Evolutionary conservation across 2,113 vertebrate genomes (phyloP).

Genomic region (Phylloscopus trochiloides): DNA sequence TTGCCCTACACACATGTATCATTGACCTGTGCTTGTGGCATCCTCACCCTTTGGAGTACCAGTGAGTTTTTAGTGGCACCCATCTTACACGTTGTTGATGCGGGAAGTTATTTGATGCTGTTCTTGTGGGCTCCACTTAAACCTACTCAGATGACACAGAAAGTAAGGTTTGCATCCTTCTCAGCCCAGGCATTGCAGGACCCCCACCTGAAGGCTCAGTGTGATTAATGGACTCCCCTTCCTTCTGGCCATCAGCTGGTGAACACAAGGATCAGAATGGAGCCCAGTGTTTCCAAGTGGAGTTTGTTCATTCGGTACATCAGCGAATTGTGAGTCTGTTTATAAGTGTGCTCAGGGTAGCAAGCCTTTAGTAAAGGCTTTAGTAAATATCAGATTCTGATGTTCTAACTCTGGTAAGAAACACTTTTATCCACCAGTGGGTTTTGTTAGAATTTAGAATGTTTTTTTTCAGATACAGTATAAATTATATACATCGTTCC

Average conservation of each 20-base stretch:
- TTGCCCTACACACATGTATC: neutral
- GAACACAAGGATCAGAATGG: neutral
- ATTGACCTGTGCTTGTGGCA: neutral
- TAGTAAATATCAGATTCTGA: neutral
- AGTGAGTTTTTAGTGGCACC: neutral
- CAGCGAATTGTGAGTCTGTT: neutral
- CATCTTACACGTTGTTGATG: accelerated
- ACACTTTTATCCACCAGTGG: accelerated
- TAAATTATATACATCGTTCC: neutral
- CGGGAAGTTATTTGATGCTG: neutral
- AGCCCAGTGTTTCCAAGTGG: neutral
- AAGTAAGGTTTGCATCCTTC: neutral
- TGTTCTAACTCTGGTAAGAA: neutral
- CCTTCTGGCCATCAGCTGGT: neutral
- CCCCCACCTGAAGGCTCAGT: neutral
- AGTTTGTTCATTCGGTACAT: neutral
- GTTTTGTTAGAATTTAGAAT: neutral
- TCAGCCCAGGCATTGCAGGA: neutral
- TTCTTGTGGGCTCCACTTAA: neutral
- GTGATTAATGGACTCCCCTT: neutral
- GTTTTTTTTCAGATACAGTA: neutral
- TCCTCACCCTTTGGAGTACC: neutral
- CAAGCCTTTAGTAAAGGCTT: neutral
- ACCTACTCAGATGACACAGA: neutral
- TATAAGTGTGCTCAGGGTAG: neutral